A percentile compares a stretch with the other conserved stretches of the same genome.
Evolutionary conservation across 1,140 invertebrate genomes (phyloP).

Genomic region (Pseudomyrmex sp.): DNA sequence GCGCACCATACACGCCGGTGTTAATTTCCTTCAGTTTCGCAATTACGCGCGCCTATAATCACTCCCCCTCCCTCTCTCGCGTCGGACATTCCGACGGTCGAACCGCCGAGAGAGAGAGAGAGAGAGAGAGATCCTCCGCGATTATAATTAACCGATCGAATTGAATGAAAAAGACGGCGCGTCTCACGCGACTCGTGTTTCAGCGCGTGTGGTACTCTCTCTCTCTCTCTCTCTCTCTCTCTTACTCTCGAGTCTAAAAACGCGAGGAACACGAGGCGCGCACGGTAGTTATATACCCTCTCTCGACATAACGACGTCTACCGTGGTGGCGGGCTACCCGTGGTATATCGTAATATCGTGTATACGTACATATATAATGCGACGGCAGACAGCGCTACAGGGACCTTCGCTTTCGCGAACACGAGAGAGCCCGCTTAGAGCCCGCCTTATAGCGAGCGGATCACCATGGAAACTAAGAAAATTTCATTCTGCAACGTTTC

Average conservation of each 20-base stretch:
- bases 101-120: constrained; percentile 14
- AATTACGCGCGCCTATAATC: constrained; percentile 53
- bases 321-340: constrained; percentile 31
- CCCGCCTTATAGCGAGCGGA: neutral
- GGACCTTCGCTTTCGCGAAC: constrained; percentile 70
- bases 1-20: constrained; percentile 5
- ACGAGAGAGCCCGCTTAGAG: constrained; percentile 58
- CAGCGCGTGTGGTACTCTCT: constrained; percentile 9
- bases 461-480: neutral
- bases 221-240: too few relatives aligned
- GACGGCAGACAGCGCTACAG: constrained; percentile 70
- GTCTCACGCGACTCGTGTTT: constrained; percentile 70
- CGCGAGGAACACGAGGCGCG: constrained; percentile 52
- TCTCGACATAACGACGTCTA: constrained; percentile 70
- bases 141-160: constrained; percentile 68
- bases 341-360: constrained; percentile 72
- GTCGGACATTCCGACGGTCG: constrained; percentile 38
- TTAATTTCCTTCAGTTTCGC: constrained; percentile 57
- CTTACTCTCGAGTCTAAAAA: constrained; percentile 60
- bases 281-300: constrained; percentile 67
- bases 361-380: constrained; percentile 72
- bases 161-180: constrained; percentile 64
- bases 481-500: neutral
- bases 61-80: constrained; percentile 15
- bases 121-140: constrained; percentile 7